Conservation (phyloP, 2,797 vertebrate genomes). For the Hapalemur alaotrensis region DNA sequence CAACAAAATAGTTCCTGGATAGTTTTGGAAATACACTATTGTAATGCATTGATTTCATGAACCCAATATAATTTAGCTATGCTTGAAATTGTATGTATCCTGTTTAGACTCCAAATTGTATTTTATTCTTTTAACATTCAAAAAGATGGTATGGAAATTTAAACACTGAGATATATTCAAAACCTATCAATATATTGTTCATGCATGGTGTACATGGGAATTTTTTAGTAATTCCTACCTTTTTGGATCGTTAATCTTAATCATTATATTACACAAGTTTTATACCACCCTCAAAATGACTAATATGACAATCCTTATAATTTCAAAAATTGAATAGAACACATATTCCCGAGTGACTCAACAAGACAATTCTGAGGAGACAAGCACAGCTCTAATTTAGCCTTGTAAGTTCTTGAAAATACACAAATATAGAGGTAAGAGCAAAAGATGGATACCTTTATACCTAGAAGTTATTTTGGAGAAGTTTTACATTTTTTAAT, state of each 20-base stretch:
- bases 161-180: conserved; percentile 42
- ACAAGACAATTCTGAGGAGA: conserved; percentile 2
- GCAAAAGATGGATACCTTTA: background rate
- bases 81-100: conserved; percentile 18
- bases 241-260: conserved; percentile 71
- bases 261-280: conserved; percentile 54
- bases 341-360: background rate
- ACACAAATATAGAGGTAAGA: background rate
- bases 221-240: conserved; percentile 48
- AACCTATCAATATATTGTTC: conserved; percentile 62
- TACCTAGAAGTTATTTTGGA: background rate
- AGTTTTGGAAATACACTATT: background rate
- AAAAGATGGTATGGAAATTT: conserved; percentile 44
- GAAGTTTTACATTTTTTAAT: background rate
- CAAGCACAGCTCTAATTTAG: background rate
- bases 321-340: background rate
- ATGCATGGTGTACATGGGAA: background rate
- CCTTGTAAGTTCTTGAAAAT: background rate
- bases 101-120: conserved; percentile 62
- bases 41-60: background rate
- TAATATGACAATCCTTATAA: conserved; percentile 44
- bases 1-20: background rate
- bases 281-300: conserved; percentile 54
- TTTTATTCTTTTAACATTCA: conserved; percentile 68
- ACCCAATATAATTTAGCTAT: conserved; percentile 56